Base-by-base conservation (phyloP, 53 echinoderm and acorn worm species). In the Temnopleurus reevesii region DNA sequence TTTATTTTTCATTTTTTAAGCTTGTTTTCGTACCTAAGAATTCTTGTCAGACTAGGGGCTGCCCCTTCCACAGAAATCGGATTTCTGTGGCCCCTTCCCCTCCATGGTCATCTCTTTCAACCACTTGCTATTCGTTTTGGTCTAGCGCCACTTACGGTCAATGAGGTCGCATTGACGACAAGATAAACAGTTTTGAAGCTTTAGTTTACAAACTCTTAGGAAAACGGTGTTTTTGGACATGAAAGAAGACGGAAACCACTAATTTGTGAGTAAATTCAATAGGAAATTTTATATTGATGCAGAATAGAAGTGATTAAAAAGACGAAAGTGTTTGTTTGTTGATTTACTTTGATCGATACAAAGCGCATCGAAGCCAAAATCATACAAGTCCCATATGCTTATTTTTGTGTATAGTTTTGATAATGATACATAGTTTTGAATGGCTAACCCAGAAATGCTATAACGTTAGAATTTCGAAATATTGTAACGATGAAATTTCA, bases 141-240 rank as follows among this genome's bases (percentile, higher is more conserved):
- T 71, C 71, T 71, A 71, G 71, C 71, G 71, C 71, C 71, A 71
- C 43, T 38, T 71, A 41, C 71, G 71, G 41, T n/a, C 5, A 9
- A 21, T 41, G 8, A 41, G 71, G 71, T 71, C 71, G 43, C 71
- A 71, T 71, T 71, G 71, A 71, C 71, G 71, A 71, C 71, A 71
- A 41, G 5, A 41, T 71, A 71, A 71, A 71, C 71, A 71, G 41
- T 71, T 71, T 12, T 41, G n/a, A 63, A 63, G 10, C 15, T 49
- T 49, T 49, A 41, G 18, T 12, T 33, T 65, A 5, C 1, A 35
- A 28, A 1, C 41, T 71, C 41, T 36, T 18, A 8, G 41, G 21
- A 8, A 71, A 41, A 41, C 21, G n/a, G 4, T 34, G 41, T n/a
- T 71, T 71, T 38, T 23, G 2, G 12, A 8, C 41, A 10, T 36